These are phyloP conservation scores for Himalopsyche kuldschensis DNA, from an alignment of 2,888 invertebrate genomes.

Conservation along the genomic window DNA sequence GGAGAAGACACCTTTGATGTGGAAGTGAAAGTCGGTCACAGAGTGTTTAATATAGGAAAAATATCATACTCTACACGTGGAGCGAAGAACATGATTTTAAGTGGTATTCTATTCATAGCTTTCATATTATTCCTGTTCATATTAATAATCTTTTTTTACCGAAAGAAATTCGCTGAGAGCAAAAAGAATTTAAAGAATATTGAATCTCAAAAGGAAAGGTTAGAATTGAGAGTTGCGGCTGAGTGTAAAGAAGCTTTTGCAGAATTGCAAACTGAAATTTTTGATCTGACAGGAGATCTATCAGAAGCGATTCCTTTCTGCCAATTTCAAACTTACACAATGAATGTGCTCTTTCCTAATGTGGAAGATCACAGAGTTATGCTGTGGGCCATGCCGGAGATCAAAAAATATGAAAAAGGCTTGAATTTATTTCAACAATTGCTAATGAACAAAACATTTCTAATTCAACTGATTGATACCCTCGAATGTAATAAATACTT, in stretches of 20 bases:
- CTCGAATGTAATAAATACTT: slow-evolving; percentile 95
- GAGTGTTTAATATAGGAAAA: slow-evolving; percentile 83
- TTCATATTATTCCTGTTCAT: slow-evolving; percentile 79
- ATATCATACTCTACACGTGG: slow-evolving; percentile 85
- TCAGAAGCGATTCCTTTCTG: slow-evolving; percentile 97
- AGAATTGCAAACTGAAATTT: slow-evolving; percentile 97
- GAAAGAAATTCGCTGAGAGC: slow-evolving; percentile 94
- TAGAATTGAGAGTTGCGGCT: slow-evolving; percentile 92
- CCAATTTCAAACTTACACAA: slow-evolving; percentile 95
- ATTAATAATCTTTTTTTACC: slow-evolving; percentile 87
- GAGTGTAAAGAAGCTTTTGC: slow-evolving; percentile 98
- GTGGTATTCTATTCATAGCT: slow-evolving; percentile 75
- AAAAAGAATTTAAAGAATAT: slow-evolving; percentile 95
- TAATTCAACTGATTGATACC: slow-evolving; percentile 93
- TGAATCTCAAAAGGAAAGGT: slow-evolving; percentile 99
- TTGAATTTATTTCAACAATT: slow-evolving; percentile 91
- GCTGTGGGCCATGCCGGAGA: slow-evolving; percentile 89
- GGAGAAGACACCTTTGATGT: slow-evolving; percentile 76
- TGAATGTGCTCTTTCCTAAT: slow-evolving; percentile 98
- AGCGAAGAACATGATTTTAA: slow-evolving; percentile 80
- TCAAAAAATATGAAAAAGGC: slow-evolving; percentile 90
- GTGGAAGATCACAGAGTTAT: slow-evolving; percentile 94
- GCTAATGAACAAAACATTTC: slow-evolving; percentile 97
- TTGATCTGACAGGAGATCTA: slow-evolving; percentile 90
- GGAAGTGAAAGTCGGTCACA: slow-evolving; percentile 84